phyloP scores from a whole-genome alignment of 30 jellyfish, hydroid and myxozoan species.

The Haliclystus octoradiatus region DNA sequence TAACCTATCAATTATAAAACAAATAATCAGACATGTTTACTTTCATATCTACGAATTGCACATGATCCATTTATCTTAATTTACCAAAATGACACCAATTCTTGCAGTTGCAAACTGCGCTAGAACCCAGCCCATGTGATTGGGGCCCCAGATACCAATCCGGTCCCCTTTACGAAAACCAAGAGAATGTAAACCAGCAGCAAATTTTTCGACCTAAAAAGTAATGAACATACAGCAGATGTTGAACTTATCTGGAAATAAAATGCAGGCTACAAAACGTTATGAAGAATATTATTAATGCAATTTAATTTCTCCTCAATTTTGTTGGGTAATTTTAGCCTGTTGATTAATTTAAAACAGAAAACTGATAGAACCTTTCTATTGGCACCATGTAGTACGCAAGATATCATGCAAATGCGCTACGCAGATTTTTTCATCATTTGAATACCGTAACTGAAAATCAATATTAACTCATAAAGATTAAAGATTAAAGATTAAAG shows the following conservation, averaged over 20 bases:
- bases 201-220: conserved; percentile 71
- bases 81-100: conserved; percentile 73
- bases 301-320: too few species aligned
- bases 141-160: conserved; percentile 97
- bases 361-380: too few species aligned
- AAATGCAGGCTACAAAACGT: conserved; percentile 2
- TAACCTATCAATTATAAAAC: too few species aligned
- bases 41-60: not conserved
- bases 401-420: too few species aligned
- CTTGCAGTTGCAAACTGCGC: conserved; percentile 65
- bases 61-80: not conserved
- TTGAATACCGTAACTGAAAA: too few species aligned
- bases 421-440: too few species aligned
- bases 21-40: too few species aligned
- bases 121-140: conserved; percentile 84
- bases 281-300: not conserved
- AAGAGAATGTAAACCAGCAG: conserved; percentile 80
- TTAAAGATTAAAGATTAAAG: not conserved
- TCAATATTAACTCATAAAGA: too few species aligned
- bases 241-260: not conserved
- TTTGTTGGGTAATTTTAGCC: too few species aligned
- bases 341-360: too few species aligned
- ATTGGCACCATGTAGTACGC: too few species aligned
- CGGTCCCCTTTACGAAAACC: conserved; percentile 76
- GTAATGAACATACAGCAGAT: not conserved